Base-by-base conservation (phyloP, 2,797 vertebrate species). In the Paramormyrops hopkinsi region DNA sequence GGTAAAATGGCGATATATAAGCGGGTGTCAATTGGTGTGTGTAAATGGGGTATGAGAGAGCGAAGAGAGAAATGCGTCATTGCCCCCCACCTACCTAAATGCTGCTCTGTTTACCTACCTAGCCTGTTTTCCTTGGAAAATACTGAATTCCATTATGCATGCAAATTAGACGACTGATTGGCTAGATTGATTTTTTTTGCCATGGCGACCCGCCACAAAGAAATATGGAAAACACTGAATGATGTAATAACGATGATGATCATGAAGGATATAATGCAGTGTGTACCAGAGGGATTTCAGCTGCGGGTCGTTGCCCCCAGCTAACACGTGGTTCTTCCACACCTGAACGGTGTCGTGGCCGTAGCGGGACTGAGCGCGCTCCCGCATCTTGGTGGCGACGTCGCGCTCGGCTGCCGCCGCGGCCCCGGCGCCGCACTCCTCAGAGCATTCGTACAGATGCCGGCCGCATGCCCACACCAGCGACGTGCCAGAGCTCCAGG, bases 381-480 rank as follows among this genome's bases (percentile, higher is more conserved):
- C 96, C 53, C 97, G 97, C 99, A 99, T 99, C 95, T 98, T 99
- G 0, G 98, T 98, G 88, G 99, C 97, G 19, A 99, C 98, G 94
- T 99, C 99, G 88, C 96, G 97, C 91, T 99, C 97, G 1, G 96
- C 94, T 1, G 96, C 94, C 14, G 59, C 96, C 73, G 93, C 94
- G 6, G 95, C 96, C 54, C 97, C 96, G 8, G 95, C 96, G 1
- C 95, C 95, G 4, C 96, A 94, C 3, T 97, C 98, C 94, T 99
- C 99, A 0, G 94, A 93, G 37, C 99, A 99, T 91, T 99, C 97
- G 53, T 99, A 99, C 12, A 99, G 93, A 92, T 99, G 98, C 22
- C 98, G 94, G 11, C 99, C 98, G 73, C 99, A 99, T 0, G 99
- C 98, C 99, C 99, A 99, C 97, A 98, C 98, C 56, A 99, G 95